Base-by-base conservation (phyloP, 2,888 invertebrate species). In the Cheilosia vulpina region DNA sequence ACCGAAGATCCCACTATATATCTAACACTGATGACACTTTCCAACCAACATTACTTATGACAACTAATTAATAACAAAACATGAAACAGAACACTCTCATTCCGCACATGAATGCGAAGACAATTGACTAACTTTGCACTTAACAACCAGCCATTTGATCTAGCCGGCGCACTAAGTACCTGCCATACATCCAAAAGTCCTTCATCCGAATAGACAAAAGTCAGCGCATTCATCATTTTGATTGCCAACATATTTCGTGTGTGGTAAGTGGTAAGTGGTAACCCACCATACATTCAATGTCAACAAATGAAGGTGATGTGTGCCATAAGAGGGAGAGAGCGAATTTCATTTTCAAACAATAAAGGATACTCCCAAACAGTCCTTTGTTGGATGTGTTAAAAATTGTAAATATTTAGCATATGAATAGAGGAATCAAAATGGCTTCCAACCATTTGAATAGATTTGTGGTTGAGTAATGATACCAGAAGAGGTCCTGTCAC, bases 391-490 rank as follows among this genome's bases (percentile, higher is more conserved):
- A 13, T 65, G 34, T 66, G 60, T 69, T 69, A 71, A 73, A 55
- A 75, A 58, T 52, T 73, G 53, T 55, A 76, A 81, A 81, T 76
- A 77, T 85, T 85, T 85, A 77, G 85, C 85, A 85, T 85, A 85
- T 81, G 85, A 85, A 85, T 85, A 76, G 60, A 38, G 13, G 38
- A 65, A 77, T 81, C 76, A 66, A 76, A 85, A 85, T 76, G 73
- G 27, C 52, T 79, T 43, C 43, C 63, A 34, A 15, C 34, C 63
- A 58, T 78, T 79, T 65, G 76, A 85, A 85, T 85, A 76, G 85
- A 85, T 81, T 81, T 85, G 85, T 63, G 85, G 85, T 72, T 85
- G 81, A 81, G 66, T 81, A 77, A 83, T 83, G 82, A 83, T 47
- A 55, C 19, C 11, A 58, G 24, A 58, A 57, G 52, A 69, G 57